Evolutionary conservation across 2,888 invertebrate species (phyloP).

Genomic region (Thera obeliscata): DNA sequence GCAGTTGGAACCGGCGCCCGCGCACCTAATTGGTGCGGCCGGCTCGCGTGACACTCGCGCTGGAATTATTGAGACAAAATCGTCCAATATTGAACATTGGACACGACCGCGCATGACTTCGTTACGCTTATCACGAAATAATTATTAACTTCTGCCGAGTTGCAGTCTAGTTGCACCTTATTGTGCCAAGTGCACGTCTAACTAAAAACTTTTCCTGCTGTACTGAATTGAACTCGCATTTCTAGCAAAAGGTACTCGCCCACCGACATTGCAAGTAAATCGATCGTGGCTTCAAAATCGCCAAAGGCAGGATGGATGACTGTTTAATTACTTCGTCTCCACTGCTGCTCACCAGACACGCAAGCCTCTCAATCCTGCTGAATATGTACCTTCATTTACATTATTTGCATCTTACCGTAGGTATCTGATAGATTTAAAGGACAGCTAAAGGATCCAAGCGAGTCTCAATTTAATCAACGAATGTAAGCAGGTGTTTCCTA

Average conservation of each 20-base stretch:
- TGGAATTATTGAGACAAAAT: conserved; percentile 77
- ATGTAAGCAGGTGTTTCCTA: not conserved
- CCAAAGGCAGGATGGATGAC: conserved; percentile 40
- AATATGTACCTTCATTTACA: conserved; percentile 26
- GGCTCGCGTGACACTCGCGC: conserved; percentile 76
- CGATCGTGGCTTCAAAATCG: conserved; percentile 33
- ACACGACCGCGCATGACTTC: conserved; percentile 68
- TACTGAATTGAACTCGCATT: not conserved
- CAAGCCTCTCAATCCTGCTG: conserved; percentile 33
- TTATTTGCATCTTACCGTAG: conserved; percentile 27
- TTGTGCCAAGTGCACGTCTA: conserved; percentile 5
- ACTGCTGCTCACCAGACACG: conserved; percentile 33
- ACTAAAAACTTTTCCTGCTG: not conserved
- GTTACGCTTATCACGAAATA: conserved; percentile 61
- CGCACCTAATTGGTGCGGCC: conserved; percentile 77
- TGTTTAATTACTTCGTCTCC: conserved; percentile 42
- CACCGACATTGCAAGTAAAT: conserved; percentile 22
- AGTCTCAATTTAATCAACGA: not conserved
- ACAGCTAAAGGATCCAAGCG: not conserved
- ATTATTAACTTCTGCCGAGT: conserved; percentile 35
- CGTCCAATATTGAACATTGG: conserved; percentile 73
- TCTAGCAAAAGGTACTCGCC: not conserved
- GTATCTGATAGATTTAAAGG: conserved; percentile 17
- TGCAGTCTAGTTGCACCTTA: conserved; percentile 10
- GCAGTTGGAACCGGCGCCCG: conserved; percentile 66